These are phyloP conservation scores for Geococcyx californianus DNA, from an alignment of 2,113 vertebrate genomes.

Conservation along the genomic window DNA sequence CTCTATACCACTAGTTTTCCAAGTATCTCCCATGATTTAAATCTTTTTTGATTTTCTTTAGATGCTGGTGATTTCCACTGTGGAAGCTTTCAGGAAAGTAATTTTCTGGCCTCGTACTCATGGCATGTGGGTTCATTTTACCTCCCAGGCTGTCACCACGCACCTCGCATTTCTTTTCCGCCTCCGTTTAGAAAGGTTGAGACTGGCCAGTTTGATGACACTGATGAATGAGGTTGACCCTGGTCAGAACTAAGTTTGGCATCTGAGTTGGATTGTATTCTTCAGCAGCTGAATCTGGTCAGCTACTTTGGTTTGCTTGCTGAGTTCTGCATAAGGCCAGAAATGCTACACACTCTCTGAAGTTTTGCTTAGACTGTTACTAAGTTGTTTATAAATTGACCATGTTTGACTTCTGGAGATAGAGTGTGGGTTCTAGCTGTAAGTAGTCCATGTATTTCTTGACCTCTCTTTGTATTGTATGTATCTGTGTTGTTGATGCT, in stretches of 20 bases:
- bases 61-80: slow-evolving; percentile 71
- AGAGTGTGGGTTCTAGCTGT: background rate
- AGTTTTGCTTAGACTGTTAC: background rate
- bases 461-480: background rate
- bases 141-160: slow-evolving; percentile 70
- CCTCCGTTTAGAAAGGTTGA: slow-evolving; percentile 64
- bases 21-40: background rate
- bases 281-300: background rate
- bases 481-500: background rate
- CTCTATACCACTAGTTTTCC: background rate
- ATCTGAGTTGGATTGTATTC: background rate
- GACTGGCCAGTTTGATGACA: slow-evolving; percentile 79
- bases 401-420: background rate
- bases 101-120: slow-evolving; percentile 48
- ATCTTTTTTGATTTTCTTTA: slow-evolving; percentile 57
- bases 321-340: background rate
- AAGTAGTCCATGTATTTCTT: background rate
- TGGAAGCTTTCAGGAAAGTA: slow-evolving; percentile 70
- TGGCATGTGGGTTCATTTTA: slow-evolving; percentile 72
- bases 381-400: background rate
- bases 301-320: background rate
- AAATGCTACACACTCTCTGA: background rate
- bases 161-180: slow-evolving; percentile 52
- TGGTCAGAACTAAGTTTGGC: slow-evolving; percentile 12
- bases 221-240: slow-evolving; percentile 68